Percentiles rank a stretch among this genome's conserved stretches.
These are phyloP conservation scores for Amphibalanus amphitrite DNA, from an alignment of 1,140 invertebrate genomes.

Conservation along the genomic window DNA sequence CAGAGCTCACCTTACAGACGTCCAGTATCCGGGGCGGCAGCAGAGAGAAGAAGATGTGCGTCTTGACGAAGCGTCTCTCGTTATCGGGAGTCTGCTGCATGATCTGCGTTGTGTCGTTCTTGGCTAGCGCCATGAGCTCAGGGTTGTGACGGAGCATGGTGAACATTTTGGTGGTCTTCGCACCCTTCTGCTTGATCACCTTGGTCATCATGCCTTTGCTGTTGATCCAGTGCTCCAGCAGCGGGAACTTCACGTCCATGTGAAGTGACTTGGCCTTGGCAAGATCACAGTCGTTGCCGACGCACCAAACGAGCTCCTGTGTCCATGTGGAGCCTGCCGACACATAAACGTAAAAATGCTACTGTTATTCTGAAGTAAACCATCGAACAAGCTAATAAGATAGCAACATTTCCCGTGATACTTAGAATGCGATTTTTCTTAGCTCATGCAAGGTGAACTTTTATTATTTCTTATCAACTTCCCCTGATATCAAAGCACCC, in stretches of 20 bases:
- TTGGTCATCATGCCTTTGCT: background rate
- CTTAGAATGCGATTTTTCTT: no score
- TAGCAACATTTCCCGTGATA: no score
- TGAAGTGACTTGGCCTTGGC: background rate
- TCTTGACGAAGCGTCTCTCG: conserved; percentile 29
- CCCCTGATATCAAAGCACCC: no score
- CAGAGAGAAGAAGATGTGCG: conserved; percentile 29
- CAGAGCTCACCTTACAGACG: background rate
- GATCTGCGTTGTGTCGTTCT: conserved; percentile 9
- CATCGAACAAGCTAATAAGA: no score
- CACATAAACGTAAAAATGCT: background rate
- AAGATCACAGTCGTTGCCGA: conserved; percentile 2
- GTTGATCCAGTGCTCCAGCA: background rate
- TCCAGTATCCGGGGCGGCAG: conserved; percentile 21
- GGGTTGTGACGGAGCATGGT: conserved; percentile 18
- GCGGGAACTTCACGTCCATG: background rate
- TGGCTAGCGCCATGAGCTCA: conserved; percentile 12
- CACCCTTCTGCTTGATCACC: conserved; percentile 7
- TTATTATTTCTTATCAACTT: no score
- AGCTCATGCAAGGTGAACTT: no score
- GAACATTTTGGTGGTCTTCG: conserved; percentile 10
- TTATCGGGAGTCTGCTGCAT: conserved; percentile 20
- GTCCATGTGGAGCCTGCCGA: conserved; percentile 16
- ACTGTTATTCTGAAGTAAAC: no score
- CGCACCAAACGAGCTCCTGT: conserved; percentile 16